Conservation (phyloP, 2,888 invertebrate species). For the Seladonia tumulorum region DNA sequence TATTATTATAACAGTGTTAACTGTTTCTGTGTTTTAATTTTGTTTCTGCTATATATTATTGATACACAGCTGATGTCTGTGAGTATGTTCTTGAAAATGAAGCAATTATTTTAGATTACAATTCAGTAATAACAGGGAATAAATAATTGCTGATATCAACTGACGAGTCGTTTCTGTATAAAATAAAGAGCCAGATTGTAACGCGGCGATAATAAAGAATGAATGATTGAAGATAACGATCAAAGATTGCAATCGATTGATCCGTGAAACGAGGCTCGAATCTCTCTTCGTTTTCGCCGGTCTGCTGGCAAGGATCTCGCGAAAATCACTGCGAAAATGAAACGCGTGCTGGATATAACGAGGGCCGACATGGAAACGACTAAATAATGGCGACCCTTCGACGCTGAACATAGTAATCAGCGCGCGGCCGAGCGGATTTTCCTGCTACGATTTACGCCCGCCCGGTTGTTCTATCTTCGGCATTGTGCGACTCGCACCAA, state of each 20-base stretch:
- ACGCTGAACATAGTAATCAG: constrained; percentile 46
- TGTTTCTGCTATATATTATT: neutral
- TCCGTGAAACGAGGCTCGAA: neutral
- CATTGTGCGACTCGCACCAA: constrained; percentile 17
- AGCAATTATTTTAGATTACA: neutral
- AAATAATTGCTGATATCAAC: neutral
- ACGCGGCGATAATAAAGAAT: neutral
- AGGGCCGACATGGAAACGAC: constrained; percentile 36
- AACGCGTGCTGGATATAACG: constrained; percentile 21
- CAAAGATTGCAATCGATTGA: neutral
- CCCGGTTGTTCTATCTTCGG: constrained; percentile 1
- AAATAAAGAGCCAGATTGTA: neutral
- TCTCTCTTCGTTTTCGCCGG: neutral
- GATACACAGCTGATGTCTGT: neutral
- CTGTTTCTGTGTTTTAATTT: neutral
- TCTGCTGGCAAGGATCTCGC: neutral
- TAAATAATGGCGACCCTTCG: constrained; percentile 45
- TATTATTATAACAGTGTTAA: neutral
- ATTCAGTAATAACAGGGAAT: neutral
- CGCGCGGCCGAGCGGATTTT: constrained; percentile 33
- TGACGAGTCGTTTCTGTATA: neutral
- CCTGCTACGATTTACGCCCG: constrained; percentile 19
- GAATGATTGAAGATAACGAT: neutral
- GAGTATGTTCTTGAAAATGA: too few species aligned
- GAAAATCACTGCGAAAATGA: neutral